A percentile compares a stretch with the other conserved stretches of the same genome.
Conservation (phyloP, 2,888 invertebrate genomes). For the Chrysolina americana region DNA sequence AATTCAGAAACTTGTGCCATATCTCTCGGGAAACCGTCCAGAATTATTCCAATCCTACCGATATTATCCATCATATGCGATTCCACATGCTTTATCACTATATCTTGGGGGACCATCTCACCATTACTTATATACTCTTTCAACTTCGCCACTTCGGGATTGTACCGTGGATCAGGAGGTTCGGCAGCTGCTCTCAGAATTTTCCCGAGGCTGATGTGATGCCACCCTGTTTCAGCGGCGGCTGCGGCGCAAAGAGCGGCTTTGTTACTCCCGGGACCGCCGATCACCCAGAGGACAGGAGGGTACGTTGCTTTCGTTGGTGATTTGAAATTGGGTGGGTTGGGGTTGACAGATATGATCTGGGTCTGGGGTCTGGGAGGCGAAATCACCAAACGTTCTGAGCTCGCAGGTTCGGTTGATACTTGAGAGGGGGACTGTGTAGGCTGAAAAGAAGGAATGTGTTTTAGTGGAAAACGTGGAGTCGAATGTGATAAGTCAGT, state of each 20-base stretch:
- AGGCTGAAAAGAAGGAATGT: constrained; percentile 28
- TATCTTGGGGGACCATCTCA: constrained; percentile 85
- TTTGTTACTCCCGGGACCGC: constrained; percentile 95
- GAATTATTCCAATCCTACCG: constrained; percentile 84
- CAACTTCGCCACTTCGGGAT: constrained; percentile 69
- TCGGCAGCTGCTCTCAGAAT: constrained; percentile 83
- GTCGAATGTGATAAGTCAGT: no score
- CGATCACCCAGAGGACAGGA: constrained; percentile 73
- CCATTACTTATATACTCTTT: constrained; percentile 82
- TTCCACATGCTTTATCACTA: constrained; percentile 83
- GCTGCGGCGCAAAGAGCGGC: constrained; percentile 84
- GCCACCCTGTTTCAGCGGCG: constrained; percentile 75
- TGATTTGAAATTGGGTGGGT: constrained; percentile 57
- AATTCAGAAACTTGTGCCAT: constrained; percentile 90
- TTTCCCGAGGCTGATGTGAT: constrained; percentile 76
- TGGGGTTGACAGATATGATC: constrained; percentile 63
- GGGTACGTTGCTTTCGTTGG: constrained; percentile 66
- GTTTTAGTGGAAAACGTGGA: neutral
- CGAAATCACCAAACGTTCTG: constrained; percentile 46
- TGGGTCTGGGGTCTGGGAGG: constrained; percentile 63
- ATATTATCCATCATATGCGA: constrained; percentile 75
- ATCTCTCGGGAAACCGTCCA: constrained; percentile 96
- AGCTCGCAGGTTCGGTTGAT: constrained; percentile 29
- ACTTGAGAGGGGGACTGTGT: constrained; percentile 37
- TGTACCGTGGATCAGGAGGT: constrained; percentile 65